Percentiles rank a stretch among this genome's conserved stretches.
These are phyloP conservation scores for Lepilemur ruficaudatus DNA, from an alignment of 2,797 vertebrate species.

Conservation along the genomic window DNA sequence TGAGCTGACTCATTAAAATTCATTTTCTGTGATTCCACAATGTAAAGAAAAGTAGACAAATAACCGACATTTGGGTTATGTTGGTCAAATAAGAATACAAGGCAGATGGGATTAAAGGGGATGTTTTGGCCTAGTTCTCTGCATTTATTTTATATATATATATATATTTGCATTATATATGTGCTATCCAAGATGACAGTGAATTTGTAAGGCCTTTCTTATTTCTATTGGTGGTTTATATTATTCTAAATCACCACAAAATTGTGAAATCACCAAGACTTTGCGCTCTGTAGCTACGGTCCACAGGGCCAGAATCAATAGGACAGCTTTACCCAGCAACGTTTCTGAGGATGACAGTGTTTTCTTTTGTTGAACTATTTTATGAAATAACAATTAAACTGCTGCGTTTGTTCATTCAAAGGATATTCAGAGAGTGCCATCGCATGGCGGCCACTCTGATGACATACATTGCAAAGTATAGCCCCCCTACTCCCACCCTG, in stretches of 20 bases:
- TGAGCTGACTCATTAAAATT: neutral
- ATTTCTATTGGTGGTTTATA: neutral
- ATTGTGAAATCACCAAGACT: neutral
- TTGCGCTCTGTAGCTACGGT: neutral
- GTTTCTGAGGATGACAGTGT: neutral
- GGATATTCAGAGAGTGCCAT: rapidly evolving
- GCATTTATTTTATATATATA: too few relatives aligned
- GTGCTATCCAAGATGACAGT: neutral
- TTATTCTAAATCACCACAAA: neutral
- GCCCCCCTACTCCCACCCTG: neutral
- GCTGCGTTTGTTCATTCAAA: neutral
- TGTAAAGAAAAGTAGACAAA: neutral
- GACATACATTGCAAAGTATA: neutral
- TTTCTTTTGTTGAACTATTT: neutral
- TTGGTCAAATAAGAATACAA: neutral
- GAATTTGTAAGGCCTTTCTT: neutral
- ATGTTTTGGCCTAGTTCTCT: neutral
- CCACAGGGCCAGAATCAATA: neutral
- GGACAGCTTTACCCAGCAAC: neutral
- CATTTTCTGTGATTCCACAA: neutral
- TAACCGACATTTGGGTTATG: neutral
- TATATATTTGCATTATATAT: neutral
- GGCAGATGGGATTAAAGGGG: neutral
- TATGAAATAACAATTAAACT: neutral
- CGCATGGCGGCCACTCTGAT: neutral